phyloP scores from a whole-genome alignment of 2,797 vertebrate species.

The Brachymystax lenok region DNA sequence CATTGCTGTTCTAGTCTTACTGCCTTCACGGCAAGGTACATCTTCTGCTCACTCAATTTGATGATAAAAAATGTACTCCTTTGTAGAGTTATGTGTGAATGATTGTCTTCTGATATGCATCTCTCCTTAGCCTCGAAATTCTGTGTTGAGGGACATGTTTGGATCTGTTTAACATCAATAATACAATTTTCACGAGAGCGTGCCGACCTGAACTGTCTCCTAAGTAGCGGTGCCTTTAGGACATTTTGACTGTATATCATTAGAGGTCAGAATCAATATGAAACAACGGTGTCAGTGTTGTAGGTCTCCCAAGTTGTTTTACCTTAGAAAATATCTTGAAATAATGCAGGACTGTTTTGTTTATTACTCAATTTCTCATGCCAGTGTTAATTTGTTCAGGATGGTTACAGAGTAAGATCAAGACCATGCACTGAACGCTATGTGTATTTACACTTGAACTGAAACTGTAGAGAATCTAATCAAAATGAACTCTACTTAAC shows the following conservation, averaged over 20 bases:
- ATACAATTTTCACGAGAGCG: neutral
- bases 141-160: neutral
- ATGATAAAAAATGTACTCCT: conserved; percentile 25
- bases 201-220: neutral
- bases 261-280: neutral
- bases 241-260: no score
- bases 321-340: neutral
- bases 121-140: neutral
- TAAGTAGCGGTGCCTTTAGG: neutral
- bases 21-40: conserved; percentile 36
- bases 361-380: neutral
- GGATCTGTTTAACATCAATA: neutral
- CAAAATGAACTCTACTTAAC: neutral
- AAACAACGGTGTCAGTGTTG: neutral
- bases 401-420: neutral
- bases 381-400: neutral
- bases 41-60: conserved; percentile 35
- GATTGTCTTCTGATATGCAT: conserved; percentile 35
- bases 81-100: conserved; percentile 21
- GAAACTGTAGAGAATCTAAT: neutral
- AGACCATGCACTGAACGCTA: neutral
- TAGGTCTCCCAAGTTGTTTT: neutral
- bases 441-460: neutral
- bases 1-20: conserved; percentile 11
- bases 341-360: neutral